A percentile compares a stretch with the other conserved stretches of the same genome.
phyloP scores from a whole-genome alignment of 1,140 invertebrate genomes.

The Drosophila setifemur region DNA sequence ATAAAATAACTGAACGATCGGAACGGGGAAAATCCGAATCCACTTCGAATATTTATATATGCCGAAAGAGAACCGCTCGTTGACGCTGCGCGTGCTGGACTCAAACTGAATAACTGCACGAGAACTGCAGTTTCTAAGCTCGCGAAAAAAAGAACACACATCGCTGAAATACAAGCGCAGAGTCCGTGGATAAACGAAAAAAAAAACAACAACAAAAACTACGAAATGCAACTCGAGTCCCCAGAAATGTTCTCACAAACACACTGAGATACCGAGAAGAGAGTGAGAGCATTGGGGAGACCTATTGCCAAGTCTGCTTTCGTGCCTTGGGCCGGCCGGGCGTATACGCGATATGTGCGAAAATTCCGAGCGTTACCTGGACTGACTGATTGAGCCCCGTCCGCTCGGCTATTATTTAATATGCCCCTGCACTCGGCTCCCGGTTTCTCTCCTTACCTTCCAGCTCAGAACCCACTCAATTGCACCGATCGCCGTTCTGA shows the following conservation, averaged over 20 bases:
- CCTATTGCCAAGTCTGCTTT: slow-evolving; percentile 32
- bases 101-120: slow-evolving; percentile 63
- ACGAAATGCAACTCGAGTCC: slow-evolving; percentile 33
- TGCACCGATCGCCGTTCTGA: slow-evolving; percentile 28
- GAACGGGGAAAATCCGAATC: background rate
- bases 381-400: slow-evolving; percentile 30
- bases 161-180: slow-evolving; percentile 6
- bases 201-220: slow-evolving; percentile 41
- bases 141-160: slow-evolving; percentile 33
- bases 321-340: slow-evolving; percentile 52
- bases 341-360: slow-evolving; percentile 72
- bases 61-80: slow-evolving; percentile 47
- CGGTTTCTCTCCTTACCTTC: background rate
- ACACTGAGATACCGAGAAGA: background rate
- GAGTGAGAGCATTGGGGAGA: slow-evolving; percentile 4
- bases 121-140: slow-evolving; percentile 73
- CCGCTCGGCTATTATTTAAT: slow-evolving; percentile 71
- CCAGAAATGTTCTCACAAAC: slow-evolving; percentile 48
- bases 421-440: slow-evolving; percentile 6
- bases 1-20: slow-evolving; percentile 7
- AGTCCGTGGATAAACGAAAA: slow-evolving; percentile 54
- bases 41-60: slow-evolving; percentile 2
- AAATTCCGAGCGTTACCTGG: slow-evolving; percentile 59
- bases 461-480: slow-evolving; percentile 20
- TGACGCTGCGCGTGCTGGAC: slow-evolving; percentile 70